Evolutionary conservation across 2,888 invertebrate genomes (phyloP).

Genomic region (Phyllotreta cruciferae): DNA sequence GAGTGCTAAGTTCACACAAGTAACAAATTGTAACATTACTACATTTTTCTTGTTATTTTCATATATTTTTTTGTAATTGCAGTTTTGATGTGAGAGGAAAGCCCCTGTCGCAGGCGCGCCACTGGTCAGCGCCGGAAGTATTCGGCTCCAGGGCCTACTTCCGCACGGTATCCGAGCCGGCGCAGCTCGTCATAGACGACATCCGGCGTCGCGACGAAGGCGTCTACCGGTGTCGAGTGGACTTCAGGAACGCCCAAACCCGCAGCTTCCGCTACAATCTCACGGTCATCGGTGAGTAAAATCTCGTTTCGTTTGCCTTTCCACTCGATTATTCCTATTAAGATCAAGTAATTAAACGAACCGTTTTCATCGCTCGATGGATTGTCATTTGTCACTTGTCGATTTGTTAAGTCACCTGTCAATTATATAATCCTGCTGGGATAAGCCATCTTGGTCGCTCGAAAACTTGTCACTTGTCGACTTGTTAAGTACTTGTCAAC

Average conservation of each 20-base stretch:
- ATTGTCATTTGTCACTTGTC: too few relatives aligned
- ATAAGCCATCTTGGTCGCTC: too few relatives aligned
- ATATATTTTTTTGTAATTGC: conserved; percentile 44
- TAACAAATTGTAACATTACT: too few relatives aligned
- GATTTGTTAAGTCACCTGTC: neutral
- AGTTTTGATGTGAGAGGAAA: conserved; percentile 89
- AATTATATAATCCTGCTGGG: neutral
- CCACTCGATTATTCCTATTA: neutral
- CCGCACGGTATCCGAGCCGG: conserved; percentile 78
- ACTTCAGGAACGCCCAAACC: conserved; percentile 89
- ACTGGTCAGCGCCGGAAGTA: conserved; percentile 85
- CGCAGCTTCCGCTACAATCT: conserved; percentile 89
- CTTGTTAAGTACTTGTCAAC: too few relatives aligned
- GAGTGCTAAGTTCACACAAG: too few relatives aligned
- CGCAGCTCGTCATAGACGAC: conserved; percentile 81
- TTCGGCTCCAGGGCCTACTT: conserved; percentile 89
- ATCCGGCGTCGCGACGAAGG: conserved; percentile 88
- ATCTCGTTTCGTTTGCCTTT: conserved; percentile 5
- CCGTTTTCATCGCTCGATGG: too few relatives aligned
- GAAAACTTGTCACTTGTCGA: too few relatives aligned
- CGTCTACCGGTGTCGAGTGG: conserved; percentile 87
- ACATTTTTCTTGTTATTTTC: neutral
- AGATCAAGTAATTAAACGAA: neutral
- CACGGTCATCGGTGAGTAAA: conserved; percentile 84
- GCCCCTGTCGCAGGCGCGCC: conserved; percentile 77